These are phyloP conservation scores for Holacanthus passer DNA, from an alignment of 2,113 vertebrate genomes.

Conservation along the genomic window DNA sequence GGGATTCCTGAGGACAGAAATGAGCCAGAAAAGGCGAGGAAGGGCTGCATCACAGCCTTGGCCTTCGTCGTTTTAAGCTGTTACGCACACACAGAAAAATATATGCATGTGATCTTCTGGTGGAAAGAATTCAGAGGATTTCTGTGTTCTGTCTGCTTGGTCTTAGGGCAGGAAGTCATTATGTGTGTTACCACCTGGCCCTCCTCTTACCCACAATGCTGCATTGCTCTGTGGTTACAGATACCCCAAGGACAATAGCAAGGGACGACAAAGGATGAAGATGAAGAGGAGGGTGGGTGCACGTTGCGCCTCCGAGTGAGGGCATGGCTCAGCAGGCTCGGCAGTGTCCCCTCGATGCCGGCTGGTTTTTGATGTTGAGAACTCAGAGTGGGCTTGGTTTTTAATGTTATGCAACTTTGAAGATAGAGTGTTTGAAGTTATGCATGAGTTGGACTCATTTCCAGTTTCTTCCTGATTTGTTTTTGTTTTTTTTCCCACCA, in stretches of 20 bases:
- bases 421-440: conserved; percentile 84
- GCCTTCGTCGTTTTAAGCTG: not conserved
- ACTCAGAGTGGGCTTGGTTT: conserved; percentile 72
- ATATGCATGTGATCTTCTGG: conserved; percentile 8
- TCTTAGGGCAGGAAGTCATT: conserved; percentile 51
- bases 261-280: conserved; percentile 69
- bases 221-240: conserved; percentile 42
- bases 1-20: not conserved
- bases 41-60: not conserved
- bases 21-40: not conserved
- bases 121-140: conserved; percentile 32
- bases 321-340: conserved; percentile 67
- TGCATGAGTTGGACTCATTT: conserved; percentile 86
- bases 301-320: conserved; percentile 64
- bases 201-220: conserved; percentile 59
- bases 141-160: conserved; percentile 26
- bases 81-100: conserved; percentile 17
- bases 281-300: conserved; percentile 69
- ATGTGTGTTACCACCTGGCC: conserved; percentile 61
- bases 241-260: conserved; percentile 63
- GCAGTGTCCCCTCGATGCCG: conserved; percentile 73
- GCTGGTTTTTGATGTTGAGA: conserved; percentile 77
- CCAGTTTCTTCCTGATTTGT: conserved; percentile 83
- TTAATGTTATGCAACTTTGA: conserved; percentile 87
- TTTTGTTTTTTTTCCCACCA: conserved; percentile 63